Base-by-base conservation (phyloP, 2,888 invertebrate species). In the Malachius bipustulatus region DNA sequence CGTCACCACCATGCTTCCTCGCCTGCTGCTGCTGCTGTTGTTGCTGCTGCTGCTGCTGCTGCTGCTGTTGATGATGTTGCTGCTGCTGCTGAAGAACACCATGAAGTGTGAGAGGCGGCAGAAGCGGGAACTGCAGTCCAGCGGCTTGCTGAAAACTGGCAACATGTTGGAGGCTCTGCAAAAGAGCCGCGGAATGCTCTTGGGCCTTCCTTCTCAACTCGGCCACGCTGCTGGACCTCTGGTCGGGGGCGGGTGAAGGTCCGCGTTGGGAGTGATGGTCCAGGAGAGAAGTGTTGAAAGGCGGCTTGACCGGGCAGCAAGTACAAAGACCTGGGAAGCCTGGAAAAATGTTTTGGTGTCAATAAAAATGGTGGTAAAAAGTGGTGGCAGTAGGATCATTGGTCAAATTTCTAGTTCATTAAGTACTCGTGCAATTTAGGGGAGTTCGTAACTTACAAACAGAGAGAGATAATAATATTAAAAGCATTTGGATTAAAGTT, bases 201-300 rank as follows among this genome's bases (percentile, higher is more conserved):
- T 93, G 88, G 1, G 93, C 93, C 59, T 91, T 90, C 35, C 93
- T 75, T 4, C 93, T 70, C 28, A 94, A 68, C 52, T 93, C 93
- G 1, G 91, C 91, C 12, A 93, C 88, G 60, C 89, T 90, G 48
- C 83, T 80, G 3, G 82, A 80, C 26, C 84, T 71, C 24, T 82
- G 82, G 57, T 84, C 82, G 43, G 71, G 45, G 55, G 60, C 30
- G 56, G 44, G 36, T 24, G 49, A 51, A 47, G 63, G 62, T 8
- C 63, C 49, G 2, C 58, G 56, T 8, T 64, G 62, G 4, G 62
- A 59, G 44, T 59, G 37, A 44, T 59, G 37, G 47, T 59, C 49
- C 38, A 59, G 51, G 38, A 62, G 45, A 8, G 55, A 49, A 9
- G 56, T 50, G 10, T 52, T 54, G 37, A 50, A 49, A 12, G 62